phyloP scores from a whole-genome alignment of 1,140 invertebrate species.

The Maconellicoccus hirsutus region DNA sequence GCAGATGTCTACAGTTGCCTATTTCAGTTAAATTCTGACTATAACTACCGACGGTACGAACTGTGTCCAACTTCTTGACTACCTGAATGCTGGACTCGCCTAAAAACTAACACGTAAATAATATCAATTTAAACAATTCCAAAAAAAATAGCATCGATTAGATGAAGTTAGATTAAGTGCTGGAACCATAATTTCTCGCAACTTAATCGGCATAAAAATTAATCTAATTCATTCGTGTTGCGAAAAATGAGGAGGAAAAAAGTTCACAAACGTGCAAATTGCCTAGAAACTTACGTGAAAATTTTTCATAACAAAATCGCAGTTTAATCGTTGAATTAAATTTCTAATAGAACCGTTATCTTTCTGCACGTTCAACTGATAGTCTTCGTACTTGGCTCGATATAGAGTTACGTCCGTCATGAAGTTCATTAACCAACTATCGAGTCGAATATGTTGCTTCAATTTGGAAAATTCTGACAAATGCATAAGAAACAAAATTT shows the following conservation, averaged over 20 bases:
- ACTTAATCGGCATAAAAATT: too few relatives aligned
- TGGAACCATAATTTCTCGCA: too few relatives aligned
- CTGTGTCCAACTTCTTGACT: neutral
- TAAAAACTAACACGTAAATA: neutral
- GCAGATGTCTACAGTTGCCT: neutral
- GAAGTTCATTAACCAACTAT: neutral
- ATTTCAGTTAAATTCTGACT: neutral
- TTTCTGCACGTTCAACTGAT: neutral
- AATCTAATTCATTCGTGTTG: too few relatives aligned
- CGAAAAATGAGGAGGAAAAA: neutral
- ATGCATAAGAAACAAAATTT: neutral
- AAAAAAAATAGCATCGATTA: too few relatives aligned
- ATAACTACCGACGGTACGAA: neutral
- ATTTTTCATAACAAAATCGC: neutral
- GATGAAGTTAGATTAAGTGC: too few relatives aligned
- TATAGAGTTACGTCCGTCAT: neutral
- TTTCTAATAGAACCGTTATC: neutral
- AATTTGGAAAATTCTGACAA: conserved; percentile 1
- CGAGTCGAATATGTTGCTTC: neutral
- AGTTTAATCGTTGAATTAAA: neutral
- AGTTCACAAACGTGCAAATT: neutral
- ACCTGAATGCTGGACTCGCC: neutral
- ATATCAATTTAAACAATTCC: neutral
- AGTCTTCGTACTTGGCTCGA: neutral
- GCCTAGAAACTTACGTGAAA: neutral